phyloP scores from a whole-genome alignment of 2,888 invertebrate genomes.

The Boloria selene region DNA sequence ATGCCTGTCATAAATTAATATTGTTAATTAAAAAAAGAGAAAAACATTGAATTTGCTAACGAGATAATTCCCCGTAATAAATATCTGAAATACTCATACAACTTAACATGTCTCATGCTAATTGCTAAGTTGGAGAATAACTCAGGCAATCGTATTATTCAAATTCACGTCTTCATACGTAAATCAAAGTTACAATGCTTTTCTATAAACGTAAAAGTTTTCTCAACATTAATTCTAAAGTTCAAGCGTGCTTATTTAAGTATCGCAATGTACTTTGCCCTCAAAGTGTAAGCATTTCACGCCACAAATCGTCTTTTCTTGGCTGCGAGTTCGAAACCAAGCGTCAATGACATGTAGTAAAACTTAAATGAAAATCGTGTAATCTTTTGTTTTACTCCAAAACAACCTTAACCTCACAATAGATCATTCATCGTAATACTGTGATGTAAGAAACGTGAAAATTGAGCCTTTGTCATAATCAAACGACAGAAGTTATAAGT shows the following conservation, averaged over 20 bases:
- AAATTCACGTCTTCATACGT: constrained; percentile 23
- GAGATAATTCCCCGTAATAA: not conserved
- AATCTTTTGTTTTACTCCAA: constrained; percentile 45
- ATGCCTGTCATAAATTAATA: too few relatives aligned
- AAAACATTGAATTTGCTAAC: too few relatives aligned
- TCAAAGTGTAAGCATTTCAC: constrained; percentile 49
- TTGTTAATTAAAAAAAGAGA: too few relatives aligned
- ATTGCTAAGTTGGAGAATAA: constrained; percentile 2
- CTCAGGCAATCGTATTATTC: constrained; percentile 19
- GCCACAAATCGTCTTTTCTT: constrained; percentile 59
- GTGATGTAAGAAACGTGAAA: not conserved
- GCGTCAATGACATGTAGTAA: constrained; percentile 55
- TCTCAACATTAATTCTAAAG: constrained; percentile 49
- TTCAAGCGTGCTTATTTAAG: constrained; percentile 35
- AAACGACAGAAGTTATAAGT: too few relatives aligned
- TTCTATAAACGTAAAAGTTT: constrained; percentile 50
- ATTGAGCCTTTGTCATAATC: too few relatives aligned
- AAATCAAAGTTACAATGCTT: constrained; percentile 49
- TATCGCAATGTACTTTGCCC: constrained; percentile 24
- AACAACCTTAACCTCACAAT: not conserved
- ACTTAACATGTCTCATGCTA: not conserved
- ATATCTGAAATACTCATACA: not conserved
- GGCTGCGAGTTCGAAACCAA: constrained; percentile 44
- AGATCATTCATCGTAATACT: too few relatives aligned
- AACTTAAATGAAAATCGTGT: constrained; percentile 58